Evolutionary conservation across 2,113 vertebrate species (phyloP).

Genomic region (Aptenodytes forsteri): DNA sequence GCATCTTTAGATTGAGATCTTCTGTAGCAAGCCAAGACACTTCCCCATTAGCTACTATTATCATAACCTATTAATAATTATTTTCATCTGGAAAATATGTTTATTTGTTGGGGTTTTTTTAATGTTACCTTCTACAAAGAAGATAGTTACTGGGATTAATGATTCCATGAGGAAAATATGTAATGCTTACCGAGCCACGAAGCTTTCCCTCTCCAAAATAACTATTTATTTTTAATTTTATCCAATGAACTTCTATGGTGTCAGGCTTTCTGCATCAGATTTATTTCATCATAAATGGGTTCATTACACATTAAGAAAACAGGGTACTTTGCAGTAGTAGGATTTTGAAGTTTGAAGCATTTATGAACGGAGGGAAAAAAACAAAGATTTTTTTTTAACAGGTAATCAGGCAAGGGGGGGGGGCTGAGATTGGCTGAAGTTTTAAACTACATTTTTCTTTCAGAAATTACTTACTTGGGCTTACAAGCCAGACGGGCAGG

Average conservation of each 20-base stretch:
- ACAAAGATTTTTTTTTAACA: slow-evolving; percentile 24
- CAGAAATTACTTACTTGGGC: slow-evolving; percentile 35
- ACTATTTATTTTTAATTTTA: slow-evolving; percentile 62
- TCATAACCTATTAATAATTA: slow-evolving; percentile 27
- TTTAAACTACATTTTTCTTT: slow-evolving; percentile 50
- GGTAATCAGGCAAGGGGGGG: not conserved
- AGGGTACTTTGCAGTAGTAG: not conserved
- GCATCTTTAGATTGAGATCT: not conserved
- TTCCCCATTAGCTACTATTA: not conserved
- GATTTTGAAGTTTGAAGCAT: not conserved
- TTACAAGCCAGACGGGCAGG: slow-evolving; percentile 75
- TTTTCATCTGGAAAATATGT: slow-evolving; percentile 59
- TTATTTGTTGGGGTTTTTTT: slow-evolving; percentile 32
- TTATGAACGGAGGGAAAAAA: not conserved
- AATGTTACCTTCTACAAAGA: not conserved
- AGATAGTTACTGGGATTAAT: slow-evolving; percentile 34
- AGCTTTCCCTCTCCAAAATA: slow-evolving; percentile 43
- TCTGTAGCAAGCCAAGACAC: not conserved
- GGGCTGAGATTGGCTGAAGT: not conserved
- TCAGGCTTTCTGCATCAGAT: slow-evolving; percentile 16
- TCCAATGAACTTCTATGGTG: not conserved
- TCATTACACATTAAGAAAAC: slow-evolving; percentile 7
- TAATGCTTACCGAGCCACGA: not conserved
- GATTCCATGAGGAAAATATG: slow-evolving; percentile 64
- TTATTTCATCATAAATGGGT: not conserved